Evolutionary conservation across 1,140 invertebrate species (phyloP).

Genomic region (Lepidurus arcticus): DNA sequence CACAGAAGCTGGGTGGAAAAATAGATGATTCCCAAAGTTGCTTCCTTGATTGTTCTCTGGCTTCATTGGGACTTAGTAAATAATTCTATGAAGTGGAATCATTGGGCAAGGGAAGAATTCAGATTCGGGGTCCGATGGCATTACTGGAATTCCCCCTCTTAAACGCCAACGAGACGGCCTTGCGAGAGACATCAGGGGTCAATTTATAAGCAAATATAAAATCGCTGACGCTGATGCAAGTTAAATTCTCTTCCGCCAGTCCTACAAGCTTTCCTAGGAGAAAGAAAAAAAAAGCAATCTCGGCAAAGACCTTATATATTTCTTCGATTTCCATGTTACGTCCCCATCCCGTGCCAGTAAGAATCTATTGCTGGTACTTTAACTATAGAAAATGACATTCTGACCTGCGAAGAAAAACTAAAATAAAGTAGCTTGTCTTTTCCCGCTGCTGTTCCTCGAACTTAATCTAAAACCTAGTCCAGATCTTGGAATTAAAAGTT

Average conservation of each 20-base stretch:
- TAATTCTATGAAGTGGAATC: too few species aligned
- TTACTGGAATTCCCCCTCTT: neutral
- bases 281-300: neutral
- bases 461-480: too few species aligned
- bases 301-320: neutral
- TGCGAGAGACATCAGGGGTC: conserved; percentile 6
- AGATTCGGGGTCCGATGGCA: too few species aligned
- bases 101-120: too few species aligned
- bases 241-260: neutral
- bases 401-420: neutral
- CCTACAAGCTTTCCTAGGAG: neutral
- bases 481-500: too few species aligned
- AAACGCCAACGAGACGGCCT: neutral
- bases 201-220: conserved; percentile 16
- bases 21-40: too few species aligned
- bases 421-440: neutral
- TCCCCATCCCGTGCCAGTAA: neutral
- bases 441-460: too few species aligned
- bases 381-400: neutral
- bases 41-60: too few species aligned
- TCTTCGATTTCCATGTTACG: neutral
- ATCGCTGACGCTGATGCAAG: conserved; percentile 20
- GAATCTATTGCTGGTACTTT: too few species aligned
- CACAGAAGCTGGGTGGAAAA: too few species aligned
- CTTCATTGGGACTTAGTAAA: too few species aligned